phyloP scores from a whole-genome alignment of 2,888 invertebrate species.

The Tetragnatha montana region DNA sequence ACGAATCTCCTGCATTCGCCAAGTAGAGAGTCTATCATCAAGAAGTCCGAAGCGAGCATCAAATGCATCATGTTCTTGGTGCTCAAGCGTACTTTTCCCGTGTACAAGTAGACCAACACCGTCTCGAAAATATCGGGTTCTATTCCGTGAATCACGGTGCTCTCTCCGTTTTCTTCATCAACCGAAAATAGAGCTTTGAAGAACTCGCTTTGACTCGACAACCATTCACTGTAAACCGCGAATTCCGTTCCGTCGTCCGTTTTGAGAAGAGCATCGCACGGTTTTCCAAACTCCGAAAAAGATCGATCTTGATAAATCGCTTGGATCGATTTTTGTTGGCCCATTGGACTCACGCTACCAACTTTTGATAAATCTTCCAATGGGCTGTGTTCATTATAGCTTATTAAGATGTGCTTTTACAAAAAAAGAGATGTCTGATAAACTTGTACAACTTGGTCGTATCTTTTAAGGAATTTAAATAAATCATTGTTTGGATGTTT shows the following conservation, averaged over 20 bases:
- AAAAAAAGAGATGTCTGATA: too few relatives aligned
- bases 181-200: constrained; percentile 9
- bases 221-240: constrained; percentile 10
- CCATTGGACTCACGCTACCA: too few relatives aligned
- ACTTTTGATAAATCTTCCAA: too few relatives aligned
- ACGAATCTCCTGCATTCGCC: background rate
- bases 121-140: background rate
- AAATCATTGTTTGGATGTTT: too few relatives aligned
- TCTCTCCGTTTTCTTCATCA: background rate
- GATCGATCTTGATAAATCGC: too few relatives aligned
- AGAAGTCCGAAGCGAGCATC: constrained; percentile 13
- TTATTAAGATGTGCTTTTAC: too few relatives aligned
- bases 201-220: constrained; percentile 13
- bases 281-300: too few relatives aligned
- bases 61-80: constrained; percentile 13
- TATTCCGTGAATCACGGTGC: background rate
- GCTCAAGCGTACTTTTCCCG: background rate
- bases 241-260: constrained; percentile 37
- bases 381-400: too few relatives aligned
- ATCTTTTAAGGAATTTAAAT: too few relatives aligned
- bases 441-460: too few relatives aligned
- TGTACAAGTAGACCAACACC: constrained; percentile 31
- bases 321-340: too few relatives aligned
- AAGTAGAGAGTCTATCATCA: constrained; percentile 9
- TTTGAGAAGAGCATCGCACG: constrained; percentile 2